A percentile compares a stretch with the other conserved stretches of the same genome.
Conservation (phyloP, 92 coral and sea anemone genomes). For the Paragorgia papillata region DNA sequence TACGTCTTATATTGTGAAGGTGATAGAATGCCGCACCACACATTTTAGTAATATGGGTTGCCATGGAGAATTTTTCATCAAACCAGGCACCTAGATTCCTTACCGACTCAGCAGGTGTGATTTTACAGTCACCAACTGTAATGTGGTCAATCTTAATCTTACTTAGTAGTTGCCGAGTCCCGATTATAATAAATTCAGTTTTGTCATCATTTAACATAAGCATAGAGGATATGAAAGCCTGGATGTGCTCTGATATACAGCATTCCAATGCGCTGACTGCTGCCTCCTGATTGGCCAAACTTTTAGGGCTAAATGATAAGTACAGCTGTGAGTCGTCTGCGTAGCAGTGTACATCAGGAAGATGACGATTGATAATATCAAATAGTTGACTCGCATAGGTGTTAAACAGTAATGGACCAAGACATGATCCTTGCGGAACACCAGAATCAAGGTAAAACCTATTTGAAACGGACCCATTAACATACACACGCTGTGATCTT, state of each 20-base stretch:
- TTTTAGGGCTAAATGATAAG: slow-evolving; percentile 17
- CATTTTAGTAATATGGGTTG: too few relatives aligned
- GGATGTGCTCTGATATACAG: slow-evolving; percentile 9
- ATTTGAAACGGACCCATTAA: slow-evolving; percentile 32
- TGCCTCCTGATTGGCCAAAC: background rate
- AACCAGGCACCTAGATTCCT: too few relatives aligned
- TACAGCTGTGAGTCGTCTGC: slow-evolving; percentile 37
- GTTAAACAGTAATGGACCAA: slow-evolving; percentile 47
- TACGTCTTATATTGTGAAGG: too few relatives aligned
- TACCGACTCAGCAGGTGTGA: slow-evolving; percentile 7
- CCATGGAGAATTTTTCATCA: too few relatives aligned
- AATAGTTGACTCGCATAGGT: slow-evolving; percentile 44
- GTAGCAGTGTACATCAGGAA: slow-evolving; percentile 49
- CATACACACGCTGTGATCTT: slow-evolving; percentile 52
- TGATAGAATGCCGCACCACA: too few relatives aligned
- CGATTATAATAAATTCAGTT: slow-evolving; percentile 28
- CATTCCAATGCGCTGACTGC: slow-evolving; percentile 10
- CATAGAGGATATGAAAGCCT: background rate
- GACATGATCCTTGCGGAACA: slow-evolving; percentile 52
- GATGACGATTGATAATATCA: slow-evolving; percentile 43
- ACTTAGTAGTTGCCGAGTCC: slow-evolving; percentile 9
- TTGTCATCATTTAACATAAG: slow-evolving; percentile 1
- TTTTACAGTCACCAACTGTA: slow-evolving; percentile 6
- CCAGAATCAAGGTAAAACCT: slow-evolving; percentile 45
- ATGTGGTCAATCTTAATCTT: slow-evolving; percentile 12